phyloP scores from a whole-genome alignment of 1,140 invertebrate species.

The Drosophila mauritiana region DNA sequence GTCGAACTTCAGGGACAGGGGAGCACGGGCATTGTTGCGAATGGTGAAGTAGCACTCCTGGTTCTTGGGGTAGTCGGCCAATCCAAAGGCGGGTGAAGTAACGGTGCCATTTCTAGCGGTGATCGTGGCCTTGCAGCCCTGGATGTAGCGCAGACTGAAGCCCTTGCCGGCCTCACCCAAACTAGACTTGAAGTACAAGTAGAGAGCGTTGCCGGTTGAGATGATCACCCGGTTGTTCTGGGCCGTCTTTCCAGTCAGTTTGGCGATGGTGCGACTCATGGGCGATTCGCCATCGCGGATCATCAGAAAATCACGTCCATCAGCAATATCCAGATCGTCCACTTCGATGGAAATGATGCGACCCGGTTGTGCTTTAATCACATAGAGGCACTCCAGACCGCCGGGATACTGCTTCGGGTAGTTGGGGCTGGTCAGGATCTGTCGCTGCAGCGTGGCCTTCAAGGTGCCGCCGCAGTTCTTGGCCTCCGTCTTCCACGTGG shows the following conservation, averaged over 20 bases:
- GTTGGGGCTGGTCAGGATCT: slow-evolving; percentile 94
- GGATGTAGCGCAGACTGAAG: slow-evolving; percentile 95
- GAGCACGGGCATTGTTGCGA: slow-evolving; percentile 92
- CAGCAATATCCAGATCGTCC: slow-evolving; percentile 95
- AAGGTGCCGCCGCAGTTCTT: slow-evolving; percentile 94
- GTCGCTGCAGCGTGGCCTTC: slow-evolving; percentile 92
- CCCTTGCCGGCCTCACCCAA: slow-evolving; percentile 94
- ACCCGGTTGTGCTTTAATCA: slow-evolving; percentile 94
- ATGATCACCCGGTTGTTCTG: slow-evolving; percentile 94
- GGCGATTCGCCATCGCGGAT: slow-evolving; percentile 95
- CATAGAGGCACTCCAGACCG: slow-evolving; percentile 96
- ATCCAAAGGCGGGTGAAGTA: slow-evolving; percentile 93
- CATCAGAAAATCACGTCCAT: slow-evolving; percentile 93
- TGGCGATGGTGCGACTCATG: slow-evolving; percentile 92
- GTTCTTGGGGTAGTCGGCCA: slow-evolving; percentile 95
- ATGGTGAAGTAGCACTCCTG: slow-evolving; percentile 96
- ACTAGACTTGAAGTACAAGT: slow-evolving; percentile 96
- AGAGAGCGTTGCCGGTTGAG: slow-evolving; percentile 94
- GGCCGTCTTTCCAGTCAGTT: slow-evolving; percentile 91
- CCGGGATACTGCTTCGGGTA: slow-evolving; percentile 97
- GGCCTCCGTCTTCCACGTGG: slow-evolving; percentile 97
- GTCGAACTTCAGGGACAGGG: slow-evolving; percentile 94
- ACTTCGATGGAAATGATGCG: slow-evolving; percentile 95
- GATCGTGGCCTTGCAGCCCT: slow-evolving; percentile 94
- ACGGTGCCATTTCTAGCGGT: slow-evolving; percentile 93